These are phyloP conservation scores for Dermatemys mawii DNA, from an alignment of 2,113 vertebrate genomes.

Conservation along the genomic window DNA sequence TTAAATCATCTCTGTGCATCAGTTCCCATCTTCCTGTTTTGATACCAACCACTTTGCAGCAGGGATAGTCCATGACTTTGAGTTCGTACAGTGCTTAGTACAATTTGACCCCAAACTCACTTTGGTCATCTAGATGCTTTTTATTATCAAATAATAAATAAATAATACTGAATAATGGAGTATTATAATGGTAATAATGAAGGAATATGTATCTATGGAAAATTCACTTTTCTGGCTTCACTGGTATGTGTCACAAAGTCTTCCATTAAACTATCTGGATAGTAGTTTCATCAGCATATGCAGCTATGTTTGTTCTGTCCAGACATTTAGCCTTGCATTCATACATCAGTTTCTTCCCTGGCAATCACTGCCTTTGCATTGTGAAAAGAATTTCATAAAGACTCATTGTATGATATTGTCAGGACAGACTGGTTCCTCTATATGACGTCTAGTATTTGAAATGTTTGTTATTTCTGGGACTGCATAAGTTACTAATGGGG, in stretches of 20 bases:
- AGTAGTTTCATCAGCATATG: conserved; percentile 35
- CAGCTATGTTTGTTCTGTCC: conserved; percentile 26
- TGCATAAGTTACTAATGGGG: conserved; percentile 17
- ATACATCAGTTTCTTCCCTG: conserved; percentile 37
- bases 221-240: conserved; percentile 53
- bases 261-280: conserved; percentile 35
- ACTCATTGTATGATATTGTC: conserved; percentile 62
- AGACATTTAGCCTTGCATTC: conserved; percentile 37
- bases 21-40: conserved; percentile 16
- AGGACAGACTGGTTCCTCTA: conserved; percentile 54
- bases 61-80: not conserved
- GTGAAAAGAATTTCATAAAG: conserved; percentile 37
- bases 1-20: not conserved
- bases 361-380: conserved; percentile 52
- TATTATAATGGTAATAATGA: too few relatives aligned
- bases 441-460: conserved; percentile 54
- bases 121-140: conserved; percentile 26
- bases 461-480: conserved; percentile 66
- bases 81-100: not conserved
- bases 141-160: conserved; percentile 7
- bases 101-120: not conserved
- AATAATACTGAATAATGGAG: too few relatives aligned
- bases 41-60: conserved; percentile 37
- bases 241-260: conserved; percentile 53
- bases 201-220: conserved; percentile 45